A percentile compares a stretch with the other conserved stretches of the same genome.
Evolutionary conservation across 2,113 vertebrate species (phyloP).

Genomic region (Cinclus cinclus): DNA sequence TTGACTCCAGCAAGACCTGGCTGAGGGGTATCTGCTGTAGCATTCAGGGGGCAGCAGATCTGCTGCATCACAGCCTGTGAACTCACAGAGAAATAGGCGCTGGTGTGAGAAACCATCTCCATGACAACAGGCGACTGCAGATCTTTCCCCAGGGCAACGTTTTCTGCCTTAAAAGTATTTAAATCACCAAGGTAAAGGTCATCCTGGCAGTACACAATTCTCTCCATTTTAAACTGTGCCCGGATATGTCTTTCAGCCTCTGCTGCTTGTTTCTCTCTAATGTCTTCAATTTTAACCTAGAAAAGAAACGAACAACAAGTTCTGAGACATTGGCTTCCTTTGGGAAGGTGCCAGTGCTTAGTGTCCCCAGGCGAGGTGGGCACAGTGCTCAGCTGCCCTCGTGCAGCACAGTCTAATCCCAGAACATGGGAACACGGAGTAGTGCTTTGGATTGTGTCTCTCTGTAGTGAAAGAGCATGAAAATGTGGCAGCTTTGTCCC

Average conservation of each 20-base stretch:
- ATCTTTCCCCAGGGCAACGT: fast-evolving
- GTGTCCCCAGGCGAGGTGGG: not conserved
- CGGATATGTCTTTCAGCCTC: constrained; percentile 72
- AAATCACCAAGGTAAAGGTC: constrained; percentile 64
- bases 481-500: not conserved
- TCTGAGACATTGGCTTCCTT: not conserved
- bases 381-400: not conserved
- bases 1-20: not conserved
- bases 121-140: not conserved
- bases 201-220: constrained; percentile 85
- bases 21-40: not conserved
- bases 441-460: not conserved
- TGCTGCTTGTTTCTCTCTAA: constrained; percentile 64
- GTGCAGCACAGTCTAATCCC: not conserved
- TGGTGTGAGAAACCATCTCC: constrained; percentile 45
- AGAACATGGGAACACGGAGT: not conserved
- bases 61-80: not conserved
- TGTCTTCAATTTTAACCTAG: constrained; percentile 78
- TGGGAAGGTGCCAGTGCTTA: not conserved
- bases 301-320: not conserved
- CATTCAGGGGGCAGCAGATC: not conserved
- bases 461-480: not conserved
- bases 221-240: constrained; percentile 87
- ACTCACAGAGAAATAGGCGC: constrained; percentile 64
- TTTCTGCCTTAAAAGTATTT: not conserved